Evolutionary conservation across 2,113 vertebrate genomes (phyloP), one percentile per base, ranked within the genome.

Genomic region (Oncorhynchus mykiss): DNA sequence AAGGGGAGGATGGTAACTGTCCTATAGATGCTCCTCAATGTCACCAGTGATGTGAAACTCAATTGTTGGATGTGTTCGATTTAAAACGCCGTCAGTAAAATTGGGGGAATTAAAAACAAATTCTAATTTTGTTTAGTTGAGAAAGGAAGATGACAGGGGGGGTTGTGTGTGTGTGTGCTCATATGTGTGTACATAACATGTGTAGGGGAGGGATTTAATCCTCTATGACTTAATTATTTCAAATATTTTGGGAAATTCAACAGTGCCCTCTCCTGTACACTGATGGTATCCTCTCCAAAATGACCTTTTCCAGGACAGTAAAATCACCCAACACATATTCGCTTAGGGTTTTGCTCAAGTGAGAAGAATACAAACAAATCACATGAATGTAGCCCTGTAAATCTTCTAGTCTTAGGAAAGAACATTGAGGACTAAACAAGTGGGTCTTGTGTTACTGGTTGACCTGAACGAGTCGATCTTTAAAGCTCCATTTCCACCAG

Each of bases 261-360:
- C 66, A 78, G 73, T 69, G 72, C 22, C n/a, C 73, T 68, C 67
- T 68, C 31, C 27, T 68, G 67, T 68, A 45, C 67, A n/a, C 16
- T 5, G 20, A 68, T 39, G 16, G 18, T n/a, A 68, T 34, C 7
- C n/a, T 62, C 59, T 8, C 13, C 59, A 24, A 13, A 62, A 8
- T 24, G 4, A 11, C 39, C 2, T 45, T 12, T 45, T 45, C 39
- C 39, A 62, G 6, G 2, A 8, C 5, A 62, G 59, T 11, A 64
- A 64, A n/a, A 64, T 64, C 60, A 3, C 60, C 24, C 65, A 67
- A 51, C 20, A 69, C 39, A 59, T 31, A 70, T 74, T 82, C 66
- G 71, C 85, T 82, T 82, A 57, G 67, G 70, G 49, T 29, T 82
- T 79, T 71, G 77, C 39, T 81, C 27, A 78, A 75, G 74, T 80